These are phyloP conservation scores for Tyto alba DNA, from an alignment of 2,113 vertebrate genomes.

Conservation along the genomic window DNA sequence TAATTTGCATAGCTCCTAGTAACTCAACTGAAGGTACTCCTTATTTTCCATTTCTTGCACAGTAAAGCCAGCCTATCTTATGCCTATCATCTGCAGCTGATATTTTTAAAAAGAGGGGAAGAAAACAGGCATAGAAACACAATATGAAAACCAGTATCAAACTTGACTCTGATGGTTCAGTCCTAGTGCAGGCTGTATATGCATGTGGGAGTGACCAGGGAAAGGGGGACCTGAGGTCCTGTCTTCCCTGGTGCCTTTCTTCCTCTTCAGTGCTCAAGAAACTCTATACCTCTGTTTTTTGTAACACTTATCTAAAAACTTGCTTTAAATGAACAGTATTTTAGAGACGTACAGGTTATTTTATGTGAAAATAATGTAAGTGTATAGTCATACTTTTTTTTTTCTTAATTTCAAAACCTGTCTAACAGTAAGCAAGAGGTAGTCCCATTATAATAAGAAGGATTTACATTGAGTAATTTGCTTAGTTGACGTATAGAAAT, in stretches of 20 bases:
- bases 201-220: not conserved
- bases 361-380: not conserved
- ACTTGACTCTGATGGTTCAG: not conserved
- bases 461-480: not conserved
- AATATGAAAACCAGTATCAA: not conserved
- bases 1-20: not conserved
- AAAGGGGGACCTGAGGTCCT: not conserved
- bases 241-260: not conserved
- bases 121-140: not conserved
- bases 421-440: not conserved
- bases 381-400: not conserved
- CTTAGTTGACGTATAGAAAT: not conserved
- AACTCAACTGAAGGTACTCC: not conserved
- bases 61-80: not conserved
- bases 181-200: not conserved
- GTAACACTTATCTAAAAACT: not conserved
- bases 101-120: not conserved
- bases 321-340: not conserved
- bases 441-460: not conserved
- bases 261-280: not conserved
- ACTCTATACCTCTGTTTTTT: not conserved
- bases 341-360: not conserved
- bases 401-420: not conserved
- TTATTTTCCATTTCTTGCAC: not conserved
- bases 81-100: not conserved